Base-by-base conservation (phyloP, 1,140 invertebrate species). In the Leptinotarsa lineolata region DNA sequence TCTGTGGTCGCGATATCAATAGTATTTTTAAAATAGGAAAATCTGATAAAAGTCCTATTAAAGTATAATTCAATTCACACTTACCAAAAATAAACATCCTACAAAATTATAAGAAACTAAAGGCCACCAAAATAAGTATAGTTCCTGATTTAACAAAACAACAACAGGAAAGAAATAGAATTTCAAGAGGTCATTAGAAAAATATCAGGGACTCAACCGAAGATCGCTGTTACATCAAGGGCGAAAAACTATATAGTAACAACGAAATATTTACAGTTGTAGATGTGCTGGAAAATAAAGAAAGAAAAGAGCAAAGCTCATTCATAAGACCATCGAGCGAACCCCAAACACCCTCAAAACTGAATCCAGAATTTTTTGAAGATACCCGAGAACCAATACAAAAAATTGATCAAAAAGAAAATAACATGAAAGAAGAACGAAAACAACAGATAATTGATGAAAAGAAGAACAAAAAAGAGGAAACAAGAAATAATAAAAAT, bases 141-240 rank as follows among this genome's bases (percentile, higher is more conserved):
- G 59, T 60, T 60, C 59, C 16, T 8, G 59, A 60, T 60, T n/a
- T 60, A 21, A 60, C 59, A n/a, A 21, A 11, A 60, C 6, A 5
- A 60, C 59, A 60, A 60, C 59, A 60, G n/a, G 59, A 60, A 60
- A n/a, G n/a, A n/a, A 60, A 60, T n/a, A 60, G n/a, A 60, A 60
- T 60, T 21, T n/a, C n/a, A 6, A 60, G 59, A 60, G n/a, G n/a
- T 6, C n/a, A 18, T 60, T 60, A 8, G 59, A 60, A 60, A 60
- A n/a, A 60, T 8, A n/a, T 60, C 21, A 60, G n/a, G n/a, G n/a
- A n/a, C n/a, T n/a, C n/a, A n/a, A n/a, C n/a, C n/a, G n/a, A n/a
- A n/a, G n/a, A n/a, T 60, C 59, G n/a, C 59, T 60, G 59, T n/a
- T 60, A 60, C 59, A 60, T 60, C 5, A 60, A 60, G n/a, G 59